phyloP scores from a whole-genome alignment of 2,797 vertebrate genomes.

The Decapterus maruadsi region DNA sequence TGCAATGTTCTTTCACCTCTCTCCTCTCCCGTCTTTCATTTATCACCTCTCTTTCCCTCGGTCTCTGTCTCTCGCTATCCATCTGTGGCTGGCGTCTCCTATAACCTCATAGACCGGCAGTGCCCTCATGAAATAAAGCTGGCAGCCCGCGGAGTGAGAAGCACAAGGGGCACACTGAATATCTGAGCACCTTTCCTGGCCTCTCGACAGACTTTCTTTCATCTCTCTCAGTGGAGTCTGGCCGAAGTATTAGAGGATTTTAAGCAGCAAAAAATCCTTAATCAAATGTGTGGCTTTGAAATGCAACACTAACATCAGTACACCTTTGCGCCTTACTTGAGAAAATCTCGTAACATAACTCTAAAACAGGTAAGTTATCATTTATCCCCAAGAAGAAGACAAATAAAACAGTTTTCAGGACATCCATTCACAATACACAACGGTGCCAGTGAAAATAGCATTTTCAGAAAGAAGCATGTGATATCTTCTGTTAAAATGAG shows the following conservation, averaged over 20 bases:
- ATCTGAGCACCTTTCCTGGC: slow-evolving; percentile 58
- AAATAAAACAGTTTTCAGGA: background rate
- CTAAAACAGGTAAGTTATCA: background rate
- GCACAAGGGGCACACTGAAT: slow-evolving; percentile 29
- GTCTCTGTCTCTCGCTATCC: slow-evolving; percentile 7
- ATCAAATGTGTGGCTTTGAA: slow-evolving; percentile 24
- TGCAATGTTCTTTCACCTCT: slow-evolving; percentile 44
- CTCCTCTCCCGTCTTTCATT: slow-evolving; percentile 18
- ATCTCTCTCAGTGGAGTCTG: slow-evolving; percentile 42
- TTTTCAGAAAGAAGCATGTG: background rate
- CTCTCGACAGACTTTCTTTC: slow-evolving; percentile 56
- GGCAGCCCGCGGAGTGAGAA: slow-evolving; percentile 18
- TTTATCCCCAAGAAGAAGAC: background rate
- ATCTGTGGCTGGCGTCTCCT: slow-evolving; percentile 31
- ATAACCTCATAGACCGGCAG: slow-evolving; percentile 34
- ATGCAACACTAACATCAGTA: background rate
- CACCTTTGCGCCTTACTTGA: background rate
- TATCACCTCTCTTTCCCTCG: background rate
- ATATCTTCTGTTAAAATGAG: too few species aligned
- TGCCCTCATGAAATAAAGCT: slow-evolving; percentile 32
- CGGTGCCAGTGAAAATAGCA: background rate
- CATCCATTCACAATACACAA: background rate
- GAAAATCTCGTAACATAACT: background rate
- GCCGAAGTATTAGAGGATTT: slow-evolving; percentile 52
- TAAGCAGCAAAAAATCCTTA: background rate